phyloP scores from a whole-genome alignment of 2,888 invertebrate genomes.

The Melikaiella ostensackeni region DNA sequence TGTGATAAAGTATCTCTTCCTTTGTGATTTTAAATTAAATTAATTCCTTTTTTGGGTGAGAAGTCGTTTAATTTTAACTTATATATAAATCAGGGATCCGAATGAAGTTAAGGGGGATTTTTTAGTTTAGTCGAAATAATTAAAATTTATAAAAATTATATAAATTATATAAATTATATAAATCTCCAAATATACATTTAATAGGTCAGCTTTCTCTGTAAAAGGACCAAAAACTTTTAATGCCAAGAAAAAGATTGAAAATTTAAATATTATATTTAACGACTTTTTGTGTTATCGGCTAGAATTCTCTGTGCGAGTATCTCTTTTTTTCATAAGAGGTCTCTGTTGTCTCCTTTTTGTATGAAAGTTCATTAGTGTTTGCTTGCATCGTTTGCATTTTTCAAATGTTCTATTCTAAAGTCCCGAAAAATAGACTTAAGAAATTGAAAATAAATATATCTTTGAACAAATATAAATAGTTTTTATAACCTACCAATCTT shows the following conservation, averaged over 20 bases:
- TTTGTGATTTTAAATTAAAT: neutral
- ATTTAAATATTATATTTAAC: neutral
- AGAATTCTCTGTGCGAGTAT: neutral
- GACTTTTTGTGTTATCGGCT: constrained; percentile 4
- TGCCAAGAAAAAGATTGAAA: neutral
- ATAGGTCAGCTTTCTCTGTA: too few species aligned
- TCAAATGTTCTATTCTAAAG: neutral
- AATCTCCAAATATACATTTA: too few species aligned
- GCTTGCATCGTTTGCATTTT: neutral
- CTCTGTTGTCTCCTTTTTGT: neutral
- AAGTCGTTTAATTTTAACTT: neutral
- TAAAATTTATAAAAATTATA: neutral
- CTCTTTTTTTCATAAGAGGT: constrained; percentile 1
- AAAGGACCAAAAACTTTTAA: too few species aligned
- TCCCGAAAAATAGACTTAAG: neutral
- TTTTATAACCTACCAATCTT: neutral
- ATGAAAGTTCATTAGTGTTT: neutral
- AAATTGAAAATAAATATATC: neutral
- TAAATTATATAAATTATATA: neutral
- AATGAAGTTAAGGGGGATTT: neutral
- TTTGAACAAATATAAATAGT: neutral
- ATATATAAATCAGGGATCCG: neutral
- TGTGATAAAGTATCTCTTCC: neutral
- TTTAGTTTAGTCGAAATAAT: neutral
- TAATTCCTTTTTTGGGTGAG: neutral